Base-by-base conservation (phyloP, 2,113 vertebrate species). In the Leucosticte australis region DNA sequence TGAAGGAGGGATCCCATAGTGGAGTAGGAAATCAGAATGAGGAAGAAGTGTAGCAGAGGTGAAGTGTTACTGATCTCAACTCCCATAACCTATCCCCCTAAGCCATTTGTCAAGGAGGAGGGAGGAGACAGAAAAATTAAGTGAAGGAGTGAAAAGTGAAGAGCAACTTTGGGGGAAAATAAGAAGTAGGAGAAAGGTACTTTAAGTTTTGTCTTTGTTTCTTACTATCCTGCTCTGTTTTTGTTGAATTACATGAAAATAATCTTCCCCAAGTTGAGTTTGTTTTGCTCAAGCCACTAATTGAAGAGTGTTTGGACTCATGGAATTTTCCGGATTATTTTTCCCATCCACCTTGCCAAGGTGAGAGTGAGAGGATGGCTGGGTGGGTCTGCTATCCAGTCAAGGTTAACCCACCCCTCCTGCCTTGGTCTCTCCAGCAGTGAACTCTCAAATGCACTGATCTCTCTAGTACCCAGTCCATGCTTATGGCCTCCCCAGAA, bases 61-160 rank as follows among this genome's bases (percentile, higher is more conserved):
- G 11, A 90, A 50, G 8, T 42, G 22, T 37, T 27, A 26, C 17
- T 24, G 30, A 84, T 42, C 2, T 4, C 31, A 63, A 17, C 8
- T 18, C 6, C 27, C 11, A 33, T 41, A 71, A 24, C 27, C 15
- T 5, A 31, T 24, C 2, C 33, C 14, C 7, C 5, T 47, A 28
- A 52, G 14, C 16, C 9, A 28, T 23, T 83, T 0, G 0, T 16
- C 41, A 67, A n/a, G 1, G 7, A 35, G 4, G 24, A 67, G 20
- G 11, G 7, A 86, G 11, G 17, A 74, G 20, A 35, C 3, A 60
- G 28, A 83, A 74, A 41, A 69, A 37, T 39, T 19, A 56, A 18
- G 27, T 20, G 19, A 49, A 76, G 17, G 4, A 64, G 4, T 33
- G 24, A 47, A 78, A 52, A 47, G 19, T 7, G 6, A 75, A n/a